Conservation (phyloP, 2,888 invertebrate species). For the Petrolisthes cinctipes region DNA sequence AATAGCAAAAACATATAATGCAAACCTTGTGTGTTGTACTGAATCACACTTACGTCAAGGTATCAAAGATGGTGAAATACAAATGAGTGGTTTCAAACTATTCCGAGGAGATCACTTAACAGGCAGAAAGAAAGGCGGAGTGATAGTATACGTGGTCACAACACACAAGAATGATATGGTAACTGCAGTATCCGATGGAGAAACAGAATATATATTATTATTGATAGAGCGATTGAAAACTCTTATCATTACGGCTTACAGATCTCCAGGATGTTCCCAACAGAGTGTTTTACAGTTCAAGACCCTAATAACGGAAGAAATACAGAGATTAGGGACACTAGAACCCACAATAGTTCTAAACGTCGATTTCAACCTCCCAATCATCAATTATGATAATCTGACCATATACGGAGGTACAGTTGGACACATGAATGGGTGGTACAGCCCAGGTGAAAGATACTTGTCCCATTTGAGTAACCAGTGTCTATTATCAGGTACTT, state of each 20-base stretch:
- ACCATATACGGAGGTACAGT: no score
- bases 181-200: background rate
- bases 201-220: background rate
- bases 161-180: no score
- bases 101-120: background rate
- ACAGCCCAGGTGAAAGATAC: no score
- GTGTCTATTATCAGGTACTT: no score
- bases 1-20: background rate
- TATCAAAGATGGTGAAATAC: background rate
- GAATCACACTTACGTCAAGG: background rate
- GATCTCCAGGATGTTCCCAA: background rate
- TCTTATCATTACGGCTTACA: background rate
- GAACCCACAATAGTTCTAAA: no score
- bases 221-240: background rate
- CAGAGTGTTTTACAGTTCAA: background rate
- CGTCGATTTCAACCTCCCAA: no score
- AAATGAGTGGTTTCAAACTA: background rate
- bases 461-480: no score
- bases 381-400: no score
- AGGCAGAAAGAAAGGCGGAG: background rate
- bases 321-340: no score
- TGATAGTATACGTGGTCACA: no score
- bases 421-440: no score
- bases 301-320: no score
- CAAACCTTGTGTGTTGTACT: background rate